These are phyloP conservation scores for Varecia variegata DNA, from an alignment of 2,797 vertebrate genomes.

Conservation along the genomic window DNA sequence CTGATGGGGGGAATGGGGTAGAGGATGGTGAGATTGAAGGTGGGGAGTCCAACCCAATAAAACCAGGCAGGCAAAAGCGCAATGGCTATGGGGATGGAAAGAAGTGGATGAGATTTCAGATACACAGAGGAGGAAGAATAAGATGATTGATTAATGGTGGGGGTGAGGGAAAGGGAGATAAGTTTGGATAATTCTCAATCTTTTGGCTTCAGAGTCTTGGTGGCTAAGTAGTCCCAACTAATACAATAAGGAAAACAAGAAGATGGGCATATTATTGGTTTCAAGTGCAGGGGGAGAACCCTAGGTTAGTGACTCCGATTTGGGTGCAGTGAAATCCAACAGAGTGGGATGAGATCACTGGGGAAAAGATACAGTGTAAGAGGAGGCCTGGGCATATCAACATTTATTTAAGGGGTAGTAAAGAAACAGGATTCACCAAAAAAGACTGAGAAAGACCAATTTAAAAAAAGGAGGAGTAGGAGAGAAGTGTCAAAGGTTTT, in stretches of 20 bases:
- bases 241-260: conserved; percentile 24
- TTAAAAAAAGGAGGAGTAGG: background rate
- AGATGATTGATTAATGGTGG: background rate
- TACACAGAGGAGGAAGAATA: conserved; percentile 27
- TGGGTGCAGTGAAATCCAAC: conserved; percentile 26
- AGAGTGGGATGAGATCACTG: background rate
- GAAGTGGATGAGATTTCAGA: background rate
- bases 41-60: background rate
- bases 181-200: background rate
- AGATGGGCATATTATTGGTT: background rate
- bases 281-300: conserved; percentile 1
- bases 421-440: conserved; percentile 20
- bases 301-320: background rate
- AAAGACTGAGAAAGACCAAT: background rate
- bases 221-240: background rate
- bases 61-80: background rate
- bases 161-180: background rate
- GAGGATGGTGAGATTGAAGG: background rate
- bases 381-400: background rate
- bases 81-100: background rate
- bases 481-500: background rate
- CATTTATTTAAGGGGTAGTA: conserved; percentile 30
- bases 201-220: background rate
- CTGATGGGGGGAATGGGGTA: background rate
- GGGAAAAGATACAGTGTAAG: background rate